Base-by-base conservation (phyloP, 2,888 invertebrate species). In the Nezara viridula region DNA sequence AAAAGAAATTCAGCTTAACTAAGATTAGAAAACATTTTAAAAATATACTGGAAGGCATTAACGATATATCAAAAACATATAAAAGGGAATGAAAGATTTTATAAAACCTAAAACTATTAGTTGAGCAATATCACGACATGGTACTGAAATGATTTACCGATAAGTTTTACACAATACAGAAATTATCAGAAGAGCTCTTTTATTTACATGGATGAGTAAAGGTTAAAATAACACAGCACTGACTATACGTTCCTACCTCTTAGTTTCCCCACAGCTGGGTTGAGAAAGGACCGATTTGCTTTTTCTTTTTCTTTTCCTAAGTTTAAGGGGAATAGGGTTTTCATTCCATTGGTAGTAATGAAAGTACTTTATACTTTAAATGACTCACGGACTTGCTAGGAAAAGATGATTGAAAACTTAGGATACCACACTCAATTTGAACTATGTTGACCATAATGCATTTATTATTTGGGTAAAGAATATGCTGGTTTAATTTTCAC, bases 161-260 rank as follows among this genome's bases (percentile, higher is more conserved):
- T 73, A 73, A 73, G 37, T 37, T 73, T 27, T 73, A 73, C 32
- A 73, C 66, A 73, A 73, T 37, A 37, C 6, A 73, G 66, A 37
- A 73, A 73, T 81, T 81, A 81, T 81, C 44, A 81, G 44, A 44
- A n/a, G 24, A 44, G 44, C 14, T 44, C 81, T 1, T 81, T 73
- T 81, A 81, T 81, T 81, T 81, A 81, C 81, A 81, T 81, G 81
- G n/a, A 44, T 47, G 81, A 47, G 44, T 81, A 81, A 81, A 81
- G 81, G 81, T 81, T 81, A 73, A 73, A 73, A 73, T 73, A 37
- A 73, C 37, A 73, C 32, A 21, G 66, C 66, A 73, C 37, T 19
- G 24, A 21, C 37, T 73, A 6, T 19, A 37, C 66, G 16, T 73
- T 73, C 21, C 66, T 27, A 73, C 66, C 66, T 73, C 66, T 73